phyloP scores from a whole-genome alignment of 1,140 invertebrate genomes.

The Dreissena polymorpha region DNA sequence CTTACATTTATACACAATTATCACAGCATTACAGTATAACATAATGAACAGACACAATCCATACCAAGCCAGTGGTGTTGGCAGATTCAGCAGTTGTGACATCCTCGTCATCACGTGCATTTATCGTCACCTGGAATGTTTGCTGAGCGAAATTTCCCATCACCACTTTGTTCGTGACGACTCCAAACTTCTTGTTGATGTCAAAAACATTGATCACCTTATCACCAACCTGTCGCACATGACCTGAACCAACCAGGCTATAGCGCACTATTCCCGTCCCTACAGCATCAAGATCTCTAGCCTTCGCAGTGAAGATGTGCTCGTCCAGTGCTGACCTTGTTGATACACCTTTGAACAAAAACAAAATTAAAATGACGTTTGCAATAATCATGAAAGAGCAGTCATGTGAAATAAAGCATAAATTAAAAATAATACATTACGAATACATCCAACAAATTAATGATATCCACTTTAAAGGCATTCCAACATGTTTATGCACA shows the following conservation, averaged over 20 bases:
- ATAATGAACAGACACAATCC: too few species aligned
- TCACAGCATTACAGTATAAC: too few species aligned
- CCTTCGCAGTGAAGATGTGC: conserved; percentile 63
- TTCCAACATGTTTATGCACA: too few species aligned
- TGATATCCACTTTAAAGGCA: too few species aligned
- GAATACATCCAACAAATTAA: too few species aligned
- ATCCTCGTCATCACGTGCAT: conserved; percentile 33
- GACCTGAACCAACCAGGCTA: neutral
- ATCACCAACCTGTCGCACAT: neutral
- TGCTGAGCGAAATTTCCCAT: conserved; percentile 43
- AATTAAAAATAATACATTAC: too few species aligned
- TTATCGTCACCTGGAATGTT: conserved; percentile 24
- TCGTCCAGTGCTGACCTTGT: conserved; percentile 59
- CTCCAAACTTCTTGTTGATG: conserved; percentile 31
- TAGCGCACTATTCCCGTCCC: conserved; percentile 33
- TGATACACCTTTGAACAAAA: conserved; percentile 65
- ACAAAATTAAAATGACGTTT: neutral
- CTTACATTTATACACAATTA: too few species aligned
- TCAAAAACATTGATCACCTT: conserved; percentile 7
- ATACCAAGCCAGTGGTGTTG: conserved; percentile 45
- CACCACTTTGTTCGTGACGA: conserved; percentile 46
- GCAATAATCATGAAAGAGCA: neutral
- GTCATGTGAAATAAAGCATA: neutral
- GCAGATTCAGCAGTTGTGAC: conserved; percentile 20
- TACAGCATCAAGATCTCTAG: conserved; percentile 51